phyloP scores from a whole-genome alignment of 2,888 invertebrate species.

The Drosophila lutescens region DNA sequence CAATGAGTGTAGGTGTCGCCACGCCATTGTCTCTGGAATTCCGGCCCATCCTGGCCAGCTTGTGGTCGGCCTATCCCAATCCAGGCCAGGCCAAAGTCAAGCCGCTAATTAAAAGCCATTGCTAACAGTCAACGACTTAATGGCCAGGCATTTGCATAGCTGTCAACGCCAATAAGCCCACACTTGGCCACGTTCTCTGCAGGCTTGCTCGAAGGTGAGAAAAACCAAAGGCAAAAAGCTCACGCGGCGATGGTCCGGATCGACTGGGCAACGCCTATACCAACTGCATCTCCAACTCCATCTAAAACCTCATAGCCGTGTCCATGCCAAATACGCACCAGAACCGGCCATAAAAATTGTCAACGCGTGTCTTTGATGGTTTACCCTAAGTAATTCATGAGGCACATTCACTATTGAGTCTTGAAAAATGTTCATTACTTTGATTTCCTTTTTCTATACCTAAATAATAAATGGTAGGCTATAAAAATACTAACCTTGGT shows the following conservation, averaged over 20 bases:
- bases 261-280: constrained; percentile 14
- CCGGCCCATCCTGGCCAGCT: constrained; percentile 11
- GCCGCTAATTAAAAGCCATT: constrained; percentile 75
- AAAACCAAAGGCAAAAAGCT: constrained; percentile 50
- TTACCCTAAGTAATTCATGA: constrained; percentile 15
- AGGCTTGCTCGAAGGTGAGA: constrained; percentile 28
- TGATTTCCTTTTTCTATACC: no score
- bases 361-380: constrained; percentile 59
- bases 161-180: constrained; percentile 76
- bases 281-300: constrained; percentile 15
- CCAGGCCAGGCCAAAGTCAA: constrained; percentile 35
- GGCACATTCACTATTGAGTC: background rate
- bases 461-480: no score
- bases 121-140: constrained; percentile 78
- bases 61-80: background rate
- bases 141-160: constrained; percentile 76
- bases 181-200: constrained; percentile 61
- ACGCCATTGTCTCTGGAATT: constrained; percentile 62
- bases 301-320: constrained; percentile 26
- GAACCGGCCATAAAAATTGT: constrained; percentile 73
- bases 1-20: constrained; percentile 56
- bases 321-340: constrained; percentile 69
- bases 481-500: no score
- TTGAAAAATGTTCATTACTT: background rate
- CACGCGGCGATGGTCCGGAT: constrained; percentile 22